Conservation (phyloP, 2,888 invertebrate genomes). For the Leptinotarsa tumamoca region DNA sequence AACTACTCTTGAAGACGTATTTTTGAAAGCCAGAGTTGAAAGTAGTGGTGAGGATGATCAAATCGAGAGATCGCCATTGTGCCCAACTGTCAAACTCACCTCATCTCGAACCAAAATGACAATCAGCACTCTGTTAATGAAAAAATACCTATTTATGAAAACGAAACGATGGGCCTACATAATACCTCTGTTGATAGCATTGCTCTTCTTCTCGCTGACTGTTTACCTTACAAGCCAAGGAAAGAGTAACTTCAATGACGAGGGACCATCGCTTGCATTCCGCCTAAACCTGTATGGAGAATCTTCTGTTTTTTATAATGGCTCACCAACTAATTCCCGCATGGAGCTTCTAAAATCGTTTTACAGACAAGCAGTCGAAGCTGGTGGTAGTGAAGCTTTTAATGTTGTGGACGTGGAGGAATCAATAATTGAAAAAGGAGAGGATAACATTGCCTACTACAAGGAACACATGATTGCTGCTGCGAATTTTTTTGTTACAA, state of each 20-base stretch:
- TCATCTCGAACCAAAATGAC: background rate
- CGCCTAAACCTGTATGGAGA: conserved; percentile 59
- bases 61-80: conserved; percentile 16
- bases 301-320: conserved; percentile 58
- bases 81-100: background rate
- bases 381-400: conserved; percentile 48
- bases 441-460: conserved; percentile 65
- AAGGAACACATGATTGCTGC: conserved; percentile 67
- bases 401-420: conserved; percentile 46
- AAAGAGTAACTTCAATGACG: conserved; percentile 26
- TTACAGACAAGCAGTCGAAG: conserved; percentile 49
- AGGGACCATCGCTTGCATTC: conserved; percentile 57
- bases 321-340: conserved; percentile 29
- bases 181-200: conserved; percentile 41
- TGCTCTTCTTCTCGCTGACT: conserved; percentile 45
- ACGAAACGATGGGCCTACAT: conserved; percentile 42
- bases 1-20: conserved; percentile 94
- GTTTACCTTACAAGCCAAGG: conserved; percentile 41
- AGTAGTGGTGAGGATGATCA: conserved; percentile 7
- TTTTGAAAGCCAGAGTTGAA: conserved; percentile 72
- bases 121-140: conserved; percentile 28
- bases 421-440: conserved; percentile 64
- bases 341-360: conserved; percentile 42
- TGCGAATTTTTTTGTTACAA: conserved; percentile 64
- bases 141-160: conserved; percentile 40